Percentiles rank a stretch among this genome's conserved stretches.
Evolutionary conservation across 2,113 vertebrate genomes (phyloP).

Genomic region (Diadophis punctatus): DNA sequence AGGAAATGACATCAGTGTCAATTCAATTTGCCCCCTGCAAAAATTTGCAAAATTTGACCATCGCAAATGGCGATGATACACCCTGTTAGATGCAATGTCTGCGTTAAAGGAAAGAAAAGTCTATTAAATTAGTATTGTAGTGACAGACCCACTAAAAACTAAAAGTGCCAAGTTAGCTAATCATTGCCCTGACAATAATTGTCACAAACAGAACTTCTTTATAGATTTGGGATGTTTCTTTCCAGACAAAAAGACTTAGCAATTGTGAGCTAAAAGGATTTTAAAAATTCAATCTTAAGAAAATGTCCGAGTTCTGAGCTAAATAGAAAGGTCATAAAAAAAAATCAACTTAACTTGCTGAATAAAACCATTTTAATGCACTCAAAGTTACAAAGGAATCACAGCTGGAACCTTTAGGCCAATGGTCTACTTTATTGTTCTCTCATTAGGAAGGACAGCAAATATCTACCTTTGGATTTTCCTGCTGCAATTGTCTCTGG

Average conservation of each 20-base stretch:
- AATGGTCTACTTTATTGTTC: slow-evolving; percentile 70
- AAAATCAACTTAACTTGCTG: slow-evolving; percentile 76
- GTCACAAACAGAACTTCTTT: slow-evolving; percentile 59
- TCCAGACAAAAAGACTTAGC: slow-evolving; percentile 51
- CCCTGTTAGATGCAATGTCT: slow-evolving; percentile 20
- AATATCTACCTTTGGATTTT: slow-evolving; percentile 69
- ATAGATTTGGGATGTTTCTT: slow-evolving; percentile 58
- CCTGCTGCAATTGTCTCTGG: slow-evolving; percentile 55
- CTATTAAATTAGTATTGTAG: slow-evolving; percentile 48
- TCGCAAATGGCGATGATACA: slow-evolving; percentile 12
- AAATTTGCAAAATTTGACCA: slow-evolving; percentile 49
- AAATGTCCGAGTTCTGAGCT: slow-evolving; percentile 60
- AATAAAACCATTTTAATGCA: slow-evolving; percentile 72
- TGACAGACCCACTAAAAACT: slow-evolving; percentile 39
- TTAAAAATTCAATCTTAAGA: slow-evolving; percentile 67
- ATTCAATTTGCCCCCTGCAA: slow-evolving; percentile 59
- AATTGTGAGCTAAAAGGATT: slow-evolving; percentile 66
- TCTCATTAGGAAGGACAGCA: slow-evolving; percentile 70
- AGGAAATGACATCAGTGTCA: slow-evolving; percentile 35
- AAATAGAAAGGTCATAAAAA: slow-evolving; percentile 76
- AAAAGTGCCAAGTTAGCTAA: slow-evolving; percentile 54
- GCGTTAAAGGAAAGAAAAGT: slow-evolving; percentile 39
- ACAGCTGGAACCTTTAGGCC: slow-evolving; percentile 63
- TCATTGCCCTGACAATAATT: slow-evolving; percentile 60
- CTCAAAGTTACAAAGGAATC: slow-evolving; percentile 70